Conservation (phyloP, 1,140 invertebrate genomes). For the Aphis gossypii region DNA sequence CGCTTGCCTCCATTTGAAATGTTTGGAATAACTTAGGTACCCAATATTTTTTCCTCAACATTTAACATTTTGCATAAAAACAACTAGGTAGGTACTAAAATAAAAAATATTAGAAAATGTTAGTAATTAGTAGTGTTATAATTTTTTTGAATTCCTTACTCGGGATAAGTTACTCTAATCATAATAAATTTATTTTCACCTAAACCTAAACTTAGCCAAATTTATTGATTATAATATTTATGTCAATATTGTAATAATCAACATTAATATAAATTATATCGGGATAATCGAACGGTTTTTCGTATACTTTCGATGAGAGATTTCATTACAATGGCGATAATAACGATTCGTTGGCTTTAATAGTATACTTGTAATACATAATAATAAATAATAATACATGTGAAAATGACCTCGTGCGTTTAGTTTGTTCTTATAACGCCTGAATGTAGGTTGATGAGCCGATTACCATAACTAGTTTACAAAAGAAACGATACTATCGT, state of each 20-base stretch:
- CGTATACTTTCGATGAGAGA: not conserved
- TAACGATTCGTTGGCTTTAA: not conserved
- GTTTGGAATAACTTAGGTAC: not conserved
- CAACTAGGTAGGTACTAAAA: not conserved
- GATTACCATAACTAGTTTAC: slow-evolving; percentile 16
- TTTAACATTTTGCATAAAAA: not conserved
- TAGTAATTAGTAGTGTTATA: not conserved
- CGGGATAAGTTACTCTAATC: not conserved
- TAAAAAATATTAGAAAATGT: not conserved
- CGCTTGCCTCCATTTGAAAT: not conserved
- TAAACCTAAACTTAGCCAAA: not conserved
- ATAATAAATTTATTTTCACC: not conserved
- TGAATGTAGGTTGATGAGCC: slow-evolving; percentile 6
- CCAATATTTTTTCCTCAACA: not conserved
- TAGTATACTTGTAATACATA: not conserved
- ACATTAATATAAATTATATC: not conserved
- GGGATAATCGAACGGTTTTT: not conserved
- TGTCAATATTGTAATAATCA: not conserved
- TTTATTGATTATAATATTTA: not conserved
- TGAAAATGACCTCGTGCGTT: not conserved
- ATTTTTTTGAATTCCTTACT: not conserved
- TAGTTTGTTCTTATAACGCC: not conserved
- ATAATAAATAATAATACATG: not conserved
- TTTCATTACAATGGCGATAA: not conserved
- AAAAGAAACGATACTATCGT: not conserved